Conservation (phyloP, 2,888 invertebrate species). For the Bhutanitis thaidina region DNA sequence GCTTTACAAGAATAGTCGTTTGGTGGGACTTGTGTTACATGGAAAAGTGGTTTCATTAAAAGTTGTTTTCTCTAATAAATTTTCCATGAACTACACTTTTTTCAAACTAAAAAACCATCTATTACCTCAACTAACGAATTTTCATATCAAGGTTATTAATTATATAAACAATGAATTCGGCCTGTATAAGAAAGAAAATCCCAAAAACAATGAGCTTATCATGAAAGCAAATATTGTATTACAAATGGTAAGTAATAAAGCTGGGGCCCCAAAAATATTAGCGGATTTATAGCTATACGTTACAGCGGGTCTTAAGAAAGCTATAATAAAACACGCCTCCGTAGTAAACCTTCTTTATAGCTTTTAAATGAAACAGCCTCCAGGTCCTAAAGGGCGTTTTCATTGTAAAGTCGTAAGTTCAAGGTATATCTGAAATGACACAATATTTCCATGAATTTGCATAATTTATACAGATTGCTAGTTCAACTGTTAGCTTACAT, state of each 20-base stretch:
- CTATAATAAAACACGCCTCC: background rate
- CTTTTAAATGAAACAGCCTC: background rate
- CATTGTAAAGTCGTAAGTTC: background rate
- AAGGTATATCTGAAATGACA: background rate
- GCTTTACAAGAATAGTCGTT: no score
- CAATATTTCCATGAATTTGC: background rate
- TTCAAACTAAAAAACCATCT: no score
- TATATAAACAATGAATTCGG: no score
- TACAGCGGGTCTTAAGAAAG: background rate
- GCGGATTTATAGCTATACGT: background rate
- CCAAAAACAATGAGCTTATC: no score
- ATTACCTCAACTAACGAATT: no score
- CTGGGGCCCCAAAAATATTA: background rate
- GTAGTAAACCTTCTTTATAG: background rate
- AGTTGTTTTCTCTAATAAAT: no score
- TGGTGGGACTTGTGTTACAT: no score
- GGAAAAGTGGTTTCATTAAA: no score
- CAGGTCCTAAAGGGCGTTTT: background rate
- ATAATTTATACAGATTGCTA: background rate
- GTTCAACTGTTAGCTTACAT: no score
- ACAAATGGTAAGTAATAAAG: background rate
- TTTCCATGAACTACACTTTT: no score
- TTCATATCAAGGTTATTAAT: no score
- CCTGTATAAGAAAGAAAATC: no score
- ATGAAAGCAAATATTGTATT: background rate